Evolutionary conservation across 2,113 vertebrate genomes (phyloP).

Genomic region (Montifringilla adamsi): DNA sequence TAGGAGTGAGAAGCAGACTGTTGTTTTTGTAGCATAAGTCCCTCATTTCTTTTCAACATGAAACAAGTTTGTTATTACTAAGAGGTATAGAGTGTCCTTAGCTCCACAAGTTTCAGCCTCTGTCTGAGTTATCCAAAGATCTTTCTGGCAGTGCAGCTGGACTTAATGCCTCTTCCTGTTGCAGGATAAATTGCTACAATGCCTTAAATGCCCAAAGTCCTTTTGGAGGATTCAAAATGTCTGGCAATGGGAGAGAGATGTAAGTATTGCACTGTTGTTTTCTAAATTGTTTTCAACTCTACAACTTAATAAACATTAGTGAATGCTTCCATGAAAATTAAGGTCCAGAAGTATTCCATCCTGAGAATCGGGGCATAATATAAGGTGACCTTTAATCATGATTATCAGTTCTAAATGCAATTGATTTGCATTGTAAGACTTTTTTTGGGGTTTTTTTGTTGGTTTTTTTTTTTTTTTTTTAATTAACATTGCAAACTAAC

Average conservation of each 20-base stretch:
- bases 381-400: not conserved
- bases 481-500: not conserved
- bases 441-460: not conserved
- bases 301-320: not conserved
- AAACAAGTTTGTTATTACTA: not conserved
- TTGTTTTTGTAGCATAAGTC: not conserved
- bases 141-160: not conserved
- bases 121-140: not conserved
- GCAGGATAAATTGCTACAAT: conserved; percentile 99
- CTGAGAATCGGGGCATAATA: not conserved
- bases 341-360: not conserved
- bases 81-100: not conserved
- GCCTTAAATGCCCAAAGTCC: conserved; percentile 97
- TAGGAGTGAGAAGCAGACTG: not conserved
- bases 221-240: conserved; percentile 99
- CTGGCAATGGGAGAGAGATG: conserved; percentile 98
- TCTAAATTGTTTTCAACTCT: not conserved
- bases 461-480: no score
- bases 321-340: not conserved
- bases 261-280: conserved; percentile 76
- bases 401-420: not conserved
- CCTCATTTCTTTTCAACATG: not conserved
- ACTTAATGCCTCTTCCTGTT: conserved; percentile 18
- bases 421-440: not conserved
- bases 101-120: not conserved